Base-by-base conservation (phyloP, 2,797 vertebrate species). In the Ataeniobius toweri region DNA sequence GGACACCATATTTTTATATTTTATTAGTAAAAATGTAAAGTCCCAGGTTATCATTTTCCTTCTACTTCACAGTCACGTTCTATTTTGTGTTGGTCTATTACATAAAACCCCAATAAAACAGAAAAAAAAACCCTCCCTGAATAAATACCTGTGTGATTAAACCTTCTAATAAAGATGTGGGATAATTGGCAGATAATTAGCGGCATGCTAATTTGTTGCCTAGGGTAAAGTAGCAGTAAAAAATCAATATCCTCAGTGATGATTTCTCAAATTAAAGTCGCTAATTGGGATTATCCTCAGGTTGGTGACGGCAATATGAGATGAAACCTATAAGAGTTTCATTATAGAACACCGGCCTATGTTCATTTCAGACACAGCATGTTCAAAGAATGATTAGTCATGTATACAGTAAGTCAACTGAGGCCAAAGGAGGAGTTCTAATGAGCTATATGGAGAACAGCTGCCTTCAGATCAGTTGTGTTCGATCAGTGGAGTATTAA, bases 161-260 rank as follows among this genome's bases (percentile, higher is more conserved):
- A 77, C 46, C 31, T 78, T 63, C 8, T 63, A 73, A 78, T 74
- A 70, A 83, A 78, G 5, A 56, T 6, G 14, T 2, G 73, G 44
- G 44, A 53, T 76, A 56, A 81, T 6, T 65, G 12, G n/a, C 1
- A 69, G 58, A 56, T 67, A 71, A 83, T 18, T 41, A 6, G 36
- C 5, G 16, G 39, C 65, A 71, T 13, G 2, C 26, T n/a, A 31
- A 31, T 76, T 78, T 83, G 65, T 78, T 65, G 56, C 31, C 74
- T 50, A 18, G 7, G 41, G 26, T 71, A 24, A 58, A 44, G 6
- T 0, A 70, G 67, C 22, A 12, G 71, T n/a, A 75, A 51, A 24
- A 44, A 75, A 58, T 76, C 22, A 85, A 73, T 72, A 72, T 73
- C 63, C 36, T 72, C 24, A 6, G n/a, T 75, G 51, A 80, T 83